Conservation (phyloP, 92 coral and sea anemone genomes). For the Zoanthus gigantus region DNA sequence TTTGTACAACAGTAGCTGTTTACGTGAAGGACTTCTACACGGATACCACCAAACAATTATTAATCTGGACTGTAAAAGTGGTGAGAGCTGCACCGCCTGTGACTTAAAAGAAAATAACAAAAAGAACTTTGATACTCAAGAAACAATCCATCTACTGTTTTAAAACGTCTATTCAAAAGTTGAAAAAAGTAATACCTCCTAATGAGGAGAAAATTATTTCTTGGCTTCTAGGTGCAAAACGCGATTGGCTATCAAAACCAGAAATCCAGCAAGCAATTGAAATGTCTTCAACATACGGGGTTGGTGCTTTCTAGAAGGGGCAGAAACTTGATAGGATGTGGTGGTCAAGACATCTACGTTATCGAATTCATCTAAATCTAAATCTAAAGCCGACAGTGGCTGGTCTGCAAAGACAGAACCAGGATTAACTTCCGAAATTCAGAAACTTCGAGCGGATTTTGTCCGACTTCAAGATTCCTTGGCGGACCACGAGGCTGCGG, state of each 20-base stretch:
- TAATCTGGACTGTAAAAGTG: neutral
- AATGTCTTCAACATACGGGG: neutral
- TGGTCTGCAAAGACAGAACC: too few relatives aligned
- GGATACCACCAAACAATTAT: neutral
- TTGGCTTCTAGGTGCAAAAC: slow-evolving; percentile 16
- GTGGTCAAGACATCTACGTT: slow-evolving; percentile 7
- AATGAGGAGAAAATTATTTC: neutral
- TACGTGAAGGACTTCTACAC: neutral
- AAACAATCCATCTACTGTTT: neutral
- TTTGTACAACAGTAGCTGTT: neutral
- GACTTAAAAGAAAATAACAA: slow-evolving; percentile 1
- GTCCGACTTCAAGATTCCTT: too few relatives aligned
- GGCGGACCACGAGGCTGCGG: too few relatives aligned
- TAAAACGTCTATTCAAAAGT: neutral
- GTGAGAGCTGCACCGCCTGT: slow-evolving; percentile 13
- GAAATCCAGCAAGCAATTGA: neutral
- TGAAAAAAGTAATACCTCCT: neutral
- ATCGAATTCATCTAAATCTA: too few relatives aligned
- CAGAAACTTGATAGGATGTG: neutral
- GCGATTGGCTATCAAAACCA: slow-evolving; percentile 11
- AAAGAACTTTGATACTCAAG: neutral
- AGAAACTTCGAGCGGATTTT: too few relatives aligned
- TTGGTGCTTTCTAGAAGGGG: neutral
- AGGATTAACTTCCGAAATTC: too few relatives aligned
- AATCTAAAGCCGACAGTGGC: too few relatives aligned